Percentiles rank a stretch among this genome's conserved stretches.
phyloP scores from a whole-genome alignment of 92 coral and sea anemone genomes.

The Phenganax stokvisi region DNA sequence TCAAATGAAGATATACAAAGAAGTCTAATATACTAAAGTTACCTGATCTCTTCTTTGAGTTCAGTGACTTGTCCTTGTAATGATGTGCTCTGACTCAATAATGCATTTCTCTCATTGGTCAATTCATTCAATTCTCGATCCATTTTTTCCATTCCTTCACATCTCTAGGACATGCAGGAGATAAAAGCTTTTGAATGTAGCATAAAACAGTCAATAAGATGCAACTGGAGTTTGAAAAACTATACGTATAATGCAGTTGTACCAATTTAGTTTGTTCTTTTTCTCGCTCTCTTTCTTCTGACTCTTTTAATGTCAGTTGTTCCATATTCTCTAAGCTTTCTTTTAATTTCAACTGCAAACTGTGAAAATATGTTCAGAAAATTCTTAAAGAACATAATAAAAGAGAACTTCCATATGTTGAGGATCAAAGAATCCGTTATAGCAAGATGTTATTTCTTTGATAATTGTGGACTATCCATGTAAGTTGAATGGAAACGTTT shows the following conservation, averaged over 20 bases:
- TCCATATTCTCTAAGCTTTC: slow-evolving; percentile 74
- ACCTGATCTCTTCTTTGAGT: slow-evolving; percentile 93
- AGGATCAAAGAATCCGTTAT: too few species aligned
- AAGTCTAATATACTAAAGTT: not conserved
- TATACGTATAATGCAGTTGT: not conserved
- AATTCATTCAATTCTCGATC: slow-evolving; percentile 57
- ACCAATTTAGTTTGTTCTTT: slow-evolving; percentile 71
- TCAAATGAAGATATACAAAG: not conserved
- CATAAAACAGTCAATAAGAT: not conserved
- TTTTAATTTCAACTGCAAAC: slow-evolving; percentile 56
- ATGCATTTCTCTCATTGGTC: slow-evolving; percentile 61
- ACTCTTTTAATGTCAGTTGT: slow-evolving; percentile 68
- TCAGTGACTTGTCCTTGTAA: slow-evolving; percentile 73
- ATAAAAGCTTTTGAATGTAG: not conserved
- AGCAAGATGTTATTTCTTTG: not conserved
- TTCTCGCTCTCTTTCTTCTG: slow-evolving; percentile 60
- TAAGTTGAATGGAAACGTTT: not conserved
- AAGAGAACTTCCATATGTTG: too few species aligned
- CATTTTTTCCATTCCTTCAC: slow-evolving; percentile 68
- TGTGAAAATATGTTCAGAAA: not conserved
- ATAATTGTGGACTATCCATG: not conserved
- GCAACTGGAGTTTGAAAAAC: not conserved
- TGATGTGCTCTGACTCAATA: slow-evolving; percentile 50
- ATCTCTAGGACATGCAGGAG: slow-evolving; percentile 14
- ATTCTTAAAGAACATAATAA: not conserved